A percentile compares a stretch with the other conserved stretches of the same genome.
Conservation (phyloP, 2,888 invertebrate species). For the Plemyria rubiginata region DNA sequence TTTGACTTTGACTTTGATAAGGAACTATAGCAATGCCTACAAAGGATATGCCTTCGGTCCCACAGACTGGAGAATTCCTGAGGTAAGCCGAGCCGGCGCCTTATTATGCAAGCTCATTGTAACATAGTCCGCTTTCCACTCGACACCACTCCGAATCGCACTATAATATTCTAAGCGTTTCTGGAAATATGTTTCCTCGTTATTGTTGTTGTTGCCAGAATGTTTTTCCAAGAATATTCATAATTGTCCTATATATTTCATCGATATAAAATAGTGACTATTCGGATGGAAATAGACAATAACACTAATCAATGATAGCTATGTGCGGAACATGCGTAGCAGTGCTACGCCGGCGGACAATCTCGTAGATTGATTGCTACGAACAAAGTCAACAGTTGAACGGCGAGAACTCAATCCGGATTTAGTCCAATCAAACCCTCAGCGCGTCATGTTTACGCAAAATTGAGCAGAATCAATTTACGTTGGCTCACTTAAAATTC, state of each 20-base stretch:
- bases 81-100: conserved; percentile 49
- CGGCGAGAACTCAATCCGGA: conserved; percentile 51
- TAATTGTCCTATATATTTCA: background rate
- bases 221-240: conserved; percentile 16
- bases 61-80: conserved; percentile 28
- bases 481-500: conserved; percentile 66
- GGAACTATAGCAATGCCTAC: conserved; percentile 28
- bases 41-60: conserved; percentile 31
- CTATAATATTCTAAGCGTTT: conserved; percentile 47
- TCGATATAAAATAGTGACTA: background rate
- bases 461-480: conserved; percentile 66
- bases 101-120: conserved; percentile 65
- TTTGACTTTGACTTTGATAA: too few species aligned
- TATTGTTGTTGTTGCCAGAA: conserved; percentile 20
- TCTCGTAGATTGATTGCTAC: conserved; percentile 38
- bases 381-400: conserved; percentile 45
- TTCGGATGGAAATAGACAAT: conserved; percentile 4
- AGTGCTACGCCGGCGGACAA: conserved; percentile 35
- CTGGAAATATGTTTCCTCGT: conserved; percentile 26
- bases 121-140: conserved; percentile 47
- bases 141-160: conserved; percentile 46
- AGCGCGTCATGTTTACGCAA: conserved; percentile 60
- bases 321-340: conserved; percentile 30
- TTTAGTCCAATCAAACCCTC: conserved; percentile 61
- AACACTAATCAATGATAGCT: conserved; percentile 2